Percentiles rank a stretch among this genome's conserved stretches.
Conservation (phyloP, 2,113 vertebrate genomes). For the Embiotoca jacksoni region DNA sequence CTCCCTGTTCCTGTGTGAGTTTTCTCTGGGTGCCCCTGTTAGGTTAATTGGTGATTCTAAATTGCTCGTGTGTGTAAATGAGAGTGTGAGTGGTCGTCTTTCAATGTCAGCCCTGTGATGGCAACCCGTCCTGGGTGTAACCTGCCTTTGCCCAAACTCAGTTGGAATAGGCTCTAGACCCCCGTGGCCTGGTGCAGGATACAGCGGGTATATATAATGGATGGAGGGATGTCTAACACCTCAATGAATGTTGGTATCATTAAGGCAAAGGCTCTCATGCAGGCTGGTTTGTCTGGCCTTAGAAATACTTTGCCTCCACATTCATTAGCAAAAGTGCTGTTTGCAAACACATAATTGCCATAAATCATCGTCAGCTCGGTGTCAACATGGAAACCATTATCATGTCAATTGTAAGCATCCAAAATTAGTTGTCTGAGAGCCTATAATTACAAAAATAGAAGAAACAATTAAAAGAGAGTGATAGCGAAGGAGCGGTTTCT, state of each 20-base stretch:
- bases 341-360: conserved; percentile 58
- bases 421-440: conserved; percentile 58
- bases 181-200: too few relatives aligned
- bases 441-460: conserved; percentile 70
- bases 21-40: too few relatives aligned
- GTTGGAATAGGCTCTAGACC: too few relatives aligned
- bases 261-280: conserved; percentile 11
- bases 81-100: too few relatives aligned
- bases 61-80: too few relatives aligned
- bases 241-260: conserved; percentile 9
- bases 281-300: background rate
- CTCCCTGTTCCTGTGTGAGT: too few relatives aligned
- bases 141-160: too few relatives aligned
- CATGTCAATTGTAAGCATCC: conserved; percentile 49
- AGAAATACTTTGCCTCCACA: conserved; percentile 34
- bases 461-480: conserved; percentile 63
- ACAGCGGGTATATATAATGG: too few relatives aligned
- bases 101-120: too few relatives aligned
- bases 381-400: conserved; percentile 62
- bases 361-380: conserved; percentile 58
- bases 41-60: too few relatives aligned
- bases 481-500: conserved; percentile 27
- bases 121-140: too few relatives aligned
- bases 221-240: conserved; percentile 6
- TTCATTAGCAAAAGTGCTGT: conserved; percentile 54